Evolutionary conservation across 2,113 vertebrate species (phyloP), one percentile per base, ranked within the genome.

Genomic region (Ameiurus melas): DNA sequence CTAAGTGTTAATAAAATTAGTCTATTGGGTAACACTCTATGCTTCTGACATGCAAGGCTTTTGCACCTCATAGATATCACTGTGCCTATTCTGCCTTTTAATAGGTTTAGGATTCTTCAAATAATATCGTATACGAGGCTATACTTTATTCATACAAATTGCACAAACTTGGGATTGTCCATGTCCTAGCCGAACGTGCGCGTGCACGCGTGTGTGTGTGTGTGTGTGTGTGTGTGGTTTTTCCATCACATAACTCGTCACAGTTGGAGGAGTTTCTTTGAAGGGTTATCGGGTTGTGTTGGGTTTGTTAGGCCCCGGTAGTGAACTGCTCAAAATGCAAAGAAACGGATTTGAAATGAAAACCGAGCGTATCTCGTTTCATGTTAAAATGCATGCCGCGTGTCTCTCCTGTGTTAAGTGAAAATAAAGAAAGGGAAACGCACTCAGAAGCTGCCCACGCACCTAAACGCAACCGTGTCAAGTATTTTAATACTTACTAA

Each of bases 1-100:
- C 77, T 68, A 55, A 33, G 39, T 33, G 43, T 80, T 80, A 87
- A 87, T 87, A 81, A 55, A 87, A 87, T 27, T 20, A 58, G 75
- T 22, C 30, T 66, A 16, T 30, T 22, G 51, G 60, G 30, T 7
- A 86, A 86, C 17, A 36, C 43, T 66, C 9, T 30, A 53, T 2
- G 13, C 14, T 14, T 82, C 55, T 39, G 7, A 81, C n/a, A 33
- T 36, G 19, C 53, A 1, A 81, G 19, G 53, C 30, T 13, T 58
- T 58, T 58, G 16, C 9, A 58, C 55, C 33, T 82, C 20, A 3
- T 25, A 39, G 10, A 82, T 5, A 82, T 60, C 33, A 62, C 1
- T 25, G 33, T 10, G 33, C 55, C 17, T 36, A 5, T 25, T 81
- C 22, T 9, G 13, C 30, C 47, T 51, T 13, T 82, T 8, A 58